Evolutionary conservation across 2,113 vertebrate genomes (phyloP).

Genomic region (Puffinus mauretanicus): DNA sequence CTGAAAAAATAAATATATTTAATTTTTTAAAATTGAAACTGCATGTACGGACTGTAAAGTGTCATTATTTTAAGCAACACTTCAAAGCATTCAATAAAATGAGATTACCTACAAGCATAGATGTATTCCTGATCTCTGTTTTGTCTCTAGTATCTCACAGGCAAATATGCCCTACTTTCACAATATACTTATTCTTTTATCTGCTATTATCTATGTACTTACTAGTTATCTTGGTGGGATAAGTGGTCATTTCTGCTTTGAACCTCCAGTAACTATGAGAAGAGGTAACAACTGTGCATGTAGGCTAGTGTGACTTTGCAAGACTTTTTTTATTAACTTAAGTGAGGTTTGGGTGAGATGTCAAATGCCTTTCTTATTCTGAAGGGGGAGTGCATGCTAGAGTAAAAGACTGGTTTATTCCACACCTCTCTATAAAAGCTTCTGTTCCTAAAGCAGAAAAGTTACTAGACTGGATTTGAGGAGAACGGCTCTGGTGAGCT

Average conservation of each 20-base stretch:
- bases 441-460: neutral
- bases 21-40: slow-evolving; percentile 47
- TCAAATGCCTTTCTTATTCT: neutral
- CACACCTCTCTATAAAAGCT: neutral
- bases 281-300: neutral
- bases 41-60: slow-evolving; percentile 43
- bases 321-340: neutral
- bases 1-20: slow-evolving; percentile 59
- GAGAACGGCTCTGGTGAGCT: neutral
- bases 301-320: neutral
- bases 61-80: slow-evolving; percentile 11
- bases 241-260: neutral
- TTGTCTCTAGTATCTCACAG: neutral
- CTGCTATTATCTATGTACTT: neutral
- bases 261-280: neutral
- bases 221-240: neutral
- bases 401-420: neutral
- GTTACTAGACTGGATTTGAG: neutral
- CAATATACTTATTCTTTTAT: neutral
- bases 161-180: neutral
- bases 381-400: neutral
- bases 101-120: neutral
- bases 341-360: neutral
- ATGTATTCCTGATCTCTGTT: neutral
- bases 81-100: slow-evolving; percentile 64